These are phyloP conservation scores for Trachelus troglodyta DNA, from an alignment of 2,888 invertebrate genomes.

Conservation along the genomic window DNA sequence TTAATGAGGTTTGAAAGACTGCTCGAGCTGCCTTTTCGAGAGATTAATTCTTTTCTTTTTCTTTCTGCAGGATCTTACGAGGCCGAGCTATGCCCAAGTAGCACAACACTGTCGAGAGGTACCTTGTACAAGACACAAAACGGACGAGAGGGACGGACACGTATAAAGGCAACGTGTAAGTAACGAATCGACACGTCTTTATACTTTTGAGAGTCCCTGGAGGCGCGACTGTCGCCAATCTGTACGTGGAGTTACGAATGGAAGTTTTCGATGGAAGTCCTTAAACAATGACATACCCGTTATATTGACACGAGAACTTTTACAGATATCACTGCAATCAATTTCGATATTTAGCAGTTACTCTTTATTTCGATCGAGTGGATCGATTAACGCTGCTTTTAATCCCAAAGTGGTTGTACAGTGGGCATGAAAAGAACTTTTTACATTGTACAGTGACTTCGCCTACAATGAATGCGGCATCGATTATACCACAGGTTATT, in stretches of 20 bases:
- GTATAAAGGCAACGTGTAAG: constrained; percentile 57
- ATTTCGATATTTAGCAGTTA: constrained; percentile 57
- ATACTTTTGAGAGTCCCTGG: not conserved
- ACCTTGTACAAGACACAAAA: constrained; percentile 65
- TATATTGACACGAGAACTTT: constrained; percentile 24
- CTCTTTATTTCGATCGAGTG: constrained; percentile 54
- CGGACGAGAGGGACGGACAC: constrained; percentile 61
- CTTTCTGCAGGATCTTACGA: constrained; percentile 58
- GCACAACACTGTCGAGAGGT: constrained; percentile 64
- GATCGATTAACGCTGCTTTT: constrained; percentile 53
- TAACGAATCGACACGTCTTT: constrained; percentile 23
- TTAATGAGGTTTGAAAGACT: not conserved
- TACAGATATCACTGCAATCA: constrained; percentile 57
- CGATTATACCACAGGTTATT: constrained; percentile 27
- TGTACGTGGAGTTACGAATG: not conserved
- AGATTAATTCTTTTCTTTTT: constrained; percentile 18
- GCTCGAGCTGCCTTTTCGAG: not conserved
- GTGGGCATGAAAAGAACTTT: constrained; percentile 52
- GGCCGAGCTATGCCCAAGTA: constrained; percentile 66
- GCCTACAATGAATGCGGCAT: constrained; percentile 53
- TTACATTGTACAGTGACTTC: constrained; percentile 66
- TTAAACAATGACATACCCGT: not conserved
- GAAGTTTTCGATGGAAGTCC: not conserved
- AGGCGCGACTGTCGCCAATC: not conserved
- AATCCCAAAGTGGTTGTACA: constrained; percentile 46